Base-by-base conservation (phyloP, 1,140 invertebrate genomes). In the Eumeta japonica region DNA sequence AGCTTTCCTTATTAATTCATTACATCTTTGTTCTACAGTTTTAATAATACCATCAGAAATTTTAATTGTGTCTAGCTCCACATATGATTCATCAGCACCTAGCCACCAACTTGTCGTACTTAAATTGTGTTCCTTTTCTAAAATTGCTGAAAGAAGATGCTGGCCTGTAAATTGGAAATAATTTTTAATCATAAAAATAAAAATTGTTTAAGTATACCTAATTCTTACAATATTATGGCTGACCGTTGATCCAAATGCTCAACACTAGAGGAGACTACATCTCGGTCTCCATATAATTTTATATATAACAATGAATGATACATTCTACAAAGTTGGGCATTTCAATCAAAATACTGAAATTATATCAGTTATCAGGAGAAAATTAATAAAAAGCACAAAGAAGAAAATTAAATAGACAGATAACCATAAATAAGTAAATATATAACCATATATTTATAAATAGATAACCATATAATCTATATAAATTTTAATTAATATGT, bases 71-170 rank as follows among this genome's bases (percentile, higher is more conserved):
- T 77, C 78, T 31, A 88, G 52, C 64, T 88, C 86, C 36, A 88
- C 79, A 48, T 82, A 77, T 12, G 79, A 82, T 16, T 83, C 75
- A 18, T 83, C 79, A 50, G 82, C 79, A 2, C 89, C 89, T 4
- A 91, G 64, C 77, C 83, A 88, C 89, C 89, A 92, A 4, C 87
- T 87, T 1, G 85, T 84, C 28, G 89, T 92, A 4, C 75, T 55
- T 43, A 80, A 80, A 15, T 79, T 79, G 70, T 81, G 84, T 50
- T 84, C 77, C n/a, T 75, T 75, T 48, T 88, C 85, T 34, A 87
- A 79, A 29, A 91, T 64, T 13, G 89, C 88, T n/a, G 88, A 86
- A 7, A 93, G 81, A 5, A 92, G 75, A 72, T 92, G 90, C 54
- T 93, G 90, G 0, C 85, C 88, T 83, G 59, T 48, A 68, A 62